These are phyloP conservation scores for Actinia tenebrosa DNA, from an alignment of 64 coral and sea anemone species.

Conservation along the genomic window DNA sequence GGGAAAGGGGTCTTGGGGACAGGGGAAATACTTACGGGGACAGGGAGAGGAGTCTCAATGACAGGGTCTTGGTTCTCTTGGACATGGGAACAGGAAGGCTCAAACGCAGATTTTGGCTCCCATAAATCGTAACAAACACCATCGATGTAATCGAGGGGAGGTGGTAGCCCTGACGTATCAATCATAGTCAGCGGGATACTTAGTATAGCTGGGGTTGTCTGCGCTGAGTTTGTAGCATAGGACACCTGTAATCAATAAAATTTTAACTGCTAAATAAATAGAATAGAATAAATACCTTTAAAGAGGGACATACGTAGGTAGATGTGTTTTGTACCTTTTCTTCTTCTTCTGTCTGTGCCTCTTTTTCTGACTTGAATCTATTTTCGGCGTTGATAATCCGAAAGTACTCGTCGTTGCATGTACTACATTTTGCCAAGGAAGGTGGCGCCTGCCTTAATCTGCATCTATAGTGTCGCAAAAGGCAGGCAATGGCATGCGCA, in stretches of 20 bases:
- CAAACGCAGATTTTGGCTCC: neutral
- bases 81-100: no score
- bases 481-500: neutral
- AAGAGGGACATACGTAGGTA: neutral
- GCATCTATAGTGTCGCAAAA: neutral
- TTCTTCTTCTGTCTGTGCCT: neutral
- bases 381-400: neutral
- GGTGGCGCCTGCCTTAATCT: neutral
- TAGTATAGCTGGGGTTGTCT: neutral
- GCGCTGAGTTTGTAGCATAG: neutral
- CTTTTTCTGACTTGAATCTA: neutral
- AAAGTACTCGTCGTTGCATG: neutral
- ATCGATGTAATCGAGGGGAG: neutral
- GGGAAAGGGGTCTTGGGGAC: neutral
- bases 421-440: neutral
- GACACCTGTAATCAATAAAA: neutral
- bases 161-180: neutral
- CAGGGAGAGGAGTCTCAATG: neutral
- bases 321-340: neutral
- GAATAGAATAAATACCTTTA: neutral
- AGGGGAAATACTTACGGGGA: no score
- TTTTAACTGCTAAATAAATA: neutral
- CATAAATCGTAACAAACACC: neutral
- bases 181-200: no score
- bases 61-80: no score